phyloP scores from a whole-genome alignment of 2,888 invertebrate species.

The Laothoe populi region DNA sequence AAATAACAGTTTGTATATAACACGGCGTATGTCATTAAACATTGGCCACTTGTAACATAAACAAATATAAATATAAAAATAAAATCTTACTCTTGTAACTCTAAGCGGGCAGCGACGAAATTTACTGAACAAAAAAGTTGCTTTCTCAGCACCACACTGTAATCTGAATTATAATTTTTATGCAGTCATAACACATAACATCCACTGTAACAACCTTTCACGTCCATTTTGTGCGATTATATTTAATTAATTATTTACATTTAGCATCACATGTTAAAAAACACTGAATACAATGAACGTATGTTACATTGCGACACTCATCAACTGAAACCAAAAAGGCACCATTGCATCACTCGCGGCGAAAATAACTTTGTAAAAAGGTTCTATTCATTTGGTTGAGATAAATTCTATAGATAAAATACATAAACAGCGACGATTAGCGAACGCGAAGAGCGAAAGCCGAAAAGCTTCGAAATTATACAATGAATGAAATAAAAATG shows the following conservation, averaged over 20 bases:
- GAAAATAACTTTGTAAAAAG: constrained; percentile 40
- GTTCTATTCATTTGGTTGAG: constrained; percentile 33
- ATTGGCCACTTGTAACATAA: constrained; percentile 35
- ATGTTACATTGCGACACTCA: constrained; percentile 39
- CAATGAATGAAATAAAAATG: constrained; percentile 32
- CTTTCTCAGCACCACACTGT: constrained; percentile 37
- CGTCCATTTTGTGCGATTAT: constrained; percentile 72
- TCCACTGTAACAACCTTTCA: constrained; percentile 66
- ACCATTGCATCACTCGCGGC: constrained; percentile 56
- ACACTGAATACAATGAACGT: constrained; percentile 14
- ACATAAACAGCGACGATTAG: constrained; percentile 43
- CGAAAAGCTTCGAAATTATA: constrained; percentile 46
- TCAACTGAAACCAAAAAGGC: constrained; percentile 45
- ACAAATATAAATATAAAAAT: constrained; percentile 50
- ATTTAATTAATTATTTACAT: constrained; percentile 72
- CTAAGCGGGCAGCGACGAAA: constrained; percentile 32
- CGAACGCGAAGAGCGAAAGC: constrained; percentile 47
- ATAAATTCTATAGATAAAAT: constrained; percentile 35
- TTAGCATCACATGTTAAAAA: constrained; percentile 70
- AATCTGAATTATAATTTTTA: too few relatives aligned
- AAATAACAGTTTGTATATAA: not conserved
- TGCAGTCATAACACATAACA: constrained; percentile 62
- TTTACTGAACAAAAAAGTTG: constrained; percentile 35
- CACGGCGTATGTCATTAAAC: not conserved
- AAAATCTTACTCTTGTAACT: constrained; percentile 34